Evolutionary conservation across 2,888 invertebrate genomes (phyloP).

Genomic region (Cartodere bifasciata): DNA sequence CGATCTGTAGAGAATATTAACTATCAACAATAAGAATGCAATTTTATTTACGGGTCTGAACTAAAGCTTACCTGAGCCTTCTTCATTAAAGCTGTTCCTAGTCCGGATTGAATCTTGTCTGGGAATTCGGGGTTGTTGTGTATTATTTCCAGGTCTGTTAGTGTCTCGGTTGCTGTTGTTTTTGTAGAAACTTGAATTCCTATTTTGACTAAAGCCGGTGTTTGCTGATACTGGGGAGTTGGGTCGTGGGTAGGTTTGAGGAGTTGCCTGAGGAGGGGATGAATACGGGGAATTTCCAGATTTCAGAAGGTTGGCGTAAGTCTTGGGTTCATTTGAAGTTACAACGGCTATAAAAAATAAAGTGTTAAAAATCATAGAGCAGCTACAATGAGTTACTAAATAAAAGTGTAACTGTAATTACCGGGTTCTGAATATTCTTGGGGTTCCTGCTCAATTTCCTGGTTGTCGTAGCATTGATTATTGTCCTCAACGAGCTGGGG

Average conservation of each 20-base stretch:
- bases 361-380: too few relatives aligned
- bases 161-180: conserved; percentile 13
- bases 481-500: conserved; percentile 8
- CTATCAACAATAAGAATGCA: too few relatives aligned
- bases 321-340: conserved; percentile 59
- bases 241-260: conserved; percentile 16
- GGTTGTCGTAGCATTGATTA: conserved; percentile 12
- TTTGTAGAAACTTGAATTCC: too few relatives aligned
- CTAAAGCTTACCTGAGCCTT: conserved; percentile 14
- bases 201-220: conserved; percentile 12
- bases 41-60: too few relatives aligned
- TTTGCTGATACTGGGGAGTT: conserved; percentile 19
- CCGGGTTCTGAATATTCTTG: conserved; percentile 8
- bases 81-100: conserved; percentile 27
- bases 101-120: conserved; percentile 25
- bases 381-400: too few relatives aligned
- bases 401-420: conserved; percentile 2
- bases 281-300: conserved; percentile 28
- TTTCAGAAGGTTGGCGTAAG: conserved; percentile 78
- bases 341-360: too few relatives aligned
- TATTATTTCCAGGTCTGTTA: conserved; percentile 4
- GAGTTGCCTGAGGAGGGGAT: conserved; percentile 22
- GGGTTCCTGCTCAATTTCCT: conserved; percentile 21
- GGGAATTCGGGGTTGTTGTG: conserved; percentile 21
- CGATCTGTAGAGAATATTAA: too few relatives aligned